A percentile compares a stretch with the other conserved stretches of the same genome.
Conservation (phyloP, 2,888 invertebrate genomes). For the Tetrapedia diversipes region DNA sequence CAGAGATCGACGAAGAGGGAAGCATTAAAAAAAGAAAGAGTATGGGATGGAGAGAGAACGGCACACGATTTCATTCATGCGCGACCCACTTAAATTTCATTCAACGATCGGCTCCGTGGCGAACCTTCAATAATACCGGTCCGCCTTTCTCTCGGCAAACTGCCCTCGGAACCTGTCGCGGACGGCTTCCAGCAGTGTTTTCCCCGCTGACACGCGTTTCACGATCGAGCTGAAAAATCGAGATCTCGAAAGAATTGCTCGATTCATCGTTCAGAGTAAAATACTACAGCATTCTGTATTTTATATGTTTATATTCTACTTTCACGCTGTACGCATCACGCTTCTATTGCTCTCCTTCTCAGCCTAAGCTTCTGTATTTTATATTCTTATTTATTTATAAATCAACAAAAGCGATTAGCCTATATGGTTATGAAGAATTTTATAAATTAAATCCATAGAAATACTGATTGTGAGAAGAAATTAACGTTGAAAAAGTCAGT, state of each 20-base stretch:
- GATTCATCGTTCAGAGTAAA: too few relatives aligned
- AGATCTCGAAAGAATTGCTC: not conserved
- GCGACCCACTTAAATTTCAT: constrained; percentile 79
- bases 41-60: constrained; percentile 6
- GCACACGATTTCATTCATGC: constrained; percentile 76
- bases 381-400: too few relatives aligned
- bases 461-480: too few relatives aligned
- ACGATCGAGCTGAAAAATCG: constrained; percentile 3
- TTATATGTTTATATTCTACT: too few relatives aligned
- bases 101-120: constrained; percentile 68
- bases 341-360: too few relatives aligned
- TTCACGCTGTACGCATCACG: too few relatives aligned
- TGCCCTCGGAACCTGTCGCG: constrained; percentile 52
- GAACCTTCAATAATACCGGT: constrained; percentile 63
- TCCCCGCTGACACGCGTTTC: not conserved
- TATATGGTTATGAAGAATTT: too few relatives aligned
- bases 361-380: too few relatives aligned
- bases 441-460: too few relatives aligned
- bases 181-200: constrained; percentile 19
- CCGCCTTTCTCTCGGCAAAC: constrained; percentile 70
- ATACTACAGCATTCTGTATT: too few relatives aligned
- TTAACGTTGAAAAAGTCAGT: too few relatives aligned
- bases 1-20: constrained; percentile 2
- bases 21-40: not conserved
- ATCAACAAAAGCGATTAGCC: too few relatives aligned